Conservation (phyloP, 2,113 vertebrate genomes). For the Pelusios castaneus region DNA sequence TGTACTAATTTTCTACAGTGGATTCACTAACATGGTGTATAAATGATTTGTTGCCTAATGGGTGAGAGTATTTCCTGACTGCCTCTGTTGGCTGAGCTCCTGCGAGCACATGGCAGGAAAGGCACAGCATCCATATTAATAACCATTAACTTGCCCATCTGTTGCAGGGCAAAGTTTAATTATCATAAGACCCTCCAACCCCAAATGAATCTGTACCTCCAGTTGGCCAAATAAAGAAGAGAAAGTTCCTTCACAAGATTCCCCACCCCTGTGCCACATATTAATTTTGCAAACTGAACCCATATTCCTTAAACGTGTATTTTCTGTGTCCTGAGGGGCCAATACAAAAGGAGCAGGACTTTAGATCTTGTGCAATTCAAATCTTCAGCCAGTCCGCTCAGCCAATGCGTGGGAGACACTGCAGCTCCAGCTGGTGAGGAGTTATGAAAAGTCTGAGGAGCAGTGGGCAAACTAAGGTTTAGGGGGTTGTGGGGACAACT, state of each 20-base stretch:
- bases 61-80: neutral
- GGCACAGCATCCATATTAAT: neutral
- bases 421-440: neutral
- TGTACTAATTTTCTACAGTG: neutral
- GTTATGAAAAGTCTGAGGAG: neutral
- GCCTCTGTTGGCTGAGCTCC: neutral
- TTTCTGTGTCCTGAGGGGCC: neutral
- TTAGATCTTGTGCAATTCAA: constrained; percentile 15
- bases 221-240: neutral
- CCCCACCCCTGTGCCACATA: neutral
- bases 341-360: neutral
- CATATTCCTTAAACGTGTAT: neutral
- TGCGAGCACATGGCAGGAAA: neutral
- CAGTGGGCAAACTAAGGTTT: neutral
- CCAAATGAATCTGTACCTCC: constrained; percentile 14
- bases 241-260: neutral
- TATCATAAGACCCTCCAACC: neutral
- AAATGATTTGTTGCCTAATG: neutral
- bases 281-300: neutral
- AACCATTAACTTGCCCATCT: neutral
- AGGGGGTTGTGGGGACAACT: neutral
- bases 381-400: constrained; percentile 24
- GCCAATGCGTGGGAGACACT: neutral
- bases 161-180: neutral
- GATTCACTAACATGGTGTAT: neutral